Evolutionary conservation across 2,797 vertebrate genomes (phyloP).

Genomic region (Argyrosomus regius): DNA sequence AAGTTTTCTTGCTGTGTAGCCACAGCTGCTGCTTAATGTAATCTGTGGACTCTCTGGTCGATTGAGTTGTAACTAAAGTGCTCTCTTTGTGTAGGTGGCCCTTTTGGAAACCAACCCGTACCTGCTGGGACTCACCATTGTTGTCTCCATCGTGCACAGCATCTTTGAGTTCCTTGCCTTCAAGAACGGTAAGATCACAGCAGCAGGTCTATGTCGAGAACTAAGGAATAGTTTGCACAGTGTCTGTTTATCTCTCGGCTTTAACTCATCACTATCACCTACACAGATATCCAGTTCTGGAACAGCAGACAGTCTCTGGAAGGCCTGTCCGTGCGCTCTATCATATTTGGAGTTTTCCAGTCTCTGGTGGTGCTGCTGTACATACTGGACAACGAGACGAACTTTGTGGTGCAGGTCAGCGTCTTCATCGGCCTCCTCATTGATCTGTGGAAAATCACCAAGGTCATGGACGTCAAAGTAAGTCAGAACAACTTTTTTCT

Average conservation of each 20-base stretch:
- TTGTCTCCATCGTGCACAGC: constrained; percentile 97
- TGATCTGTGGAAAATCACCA: constrained; percentile 99
- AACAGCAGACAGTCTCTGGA: constrained; percentile 97
- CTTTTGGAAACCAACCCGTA: constrained; percentile 97
- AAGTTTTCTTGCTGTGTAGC: background rate
- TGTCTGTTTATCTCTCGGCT: background rate
- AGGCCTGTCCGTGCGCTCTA: constrained; percentile 95
- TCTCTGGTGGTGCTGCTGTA: constrained; percentile 96
- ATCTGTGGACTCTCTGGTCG: background rate
- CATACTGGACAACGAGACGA: constrained; percentile 97
- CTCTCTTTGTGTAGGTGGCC: constrained; percentile 87
- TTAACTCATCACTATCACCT: constrained; percentile 4
- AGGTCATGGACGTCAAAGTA: constrained; percentile 97
- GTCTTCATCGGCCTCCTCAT: constrained; percentile 98
- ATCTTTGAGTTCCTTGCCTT: constrained; percentile 98
- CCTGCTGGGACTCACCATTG: constrained; percentile 92
- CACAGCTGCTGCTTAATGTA: background rate
- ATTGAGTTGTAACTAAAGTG: background rate
- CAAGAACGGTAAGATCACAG: constrained; percentile 90
- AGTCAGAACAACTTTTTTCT: constrained; percentile 55
- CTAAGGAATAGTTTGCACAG: background rate
- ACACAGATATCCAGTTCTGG: constrained; percentile 97
- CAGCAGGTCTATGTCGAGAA: background rate
- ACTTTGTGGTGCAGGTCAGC: constrained; percentile 98
- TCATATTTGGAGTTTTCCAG: constrained; percentile 97